Evolutionary conservation across 2,797 vertebrate species (phyloP), one percentile per base, ranked within the genome.

Genomic region (Tokudaia tokunoshimensis): DNA sequence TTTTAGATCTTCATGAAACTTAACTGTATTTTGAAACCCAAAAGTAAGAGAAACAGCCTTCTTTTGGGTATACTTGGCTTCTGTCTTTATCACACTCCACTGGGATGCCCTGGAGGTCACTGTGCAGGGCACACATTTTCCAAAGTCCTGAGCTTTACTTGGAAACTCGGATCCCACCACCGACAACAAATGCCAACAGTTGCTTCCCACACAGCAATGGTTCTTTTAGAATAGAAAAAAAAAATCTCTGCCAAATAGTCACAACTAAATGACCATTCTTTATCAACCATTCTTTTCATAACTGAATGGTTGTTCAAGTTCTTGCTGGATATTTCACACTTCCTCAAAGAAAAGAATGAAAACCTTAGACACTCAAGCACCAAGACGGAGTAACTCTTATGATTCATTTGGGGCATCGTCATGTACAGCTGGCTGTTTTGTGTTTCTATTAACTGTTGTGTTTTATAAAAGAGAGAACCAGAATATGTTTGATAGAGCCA

Each of bases 161-260:
- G 82, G 47, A 97, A 94, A 91, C 15, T 80, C 57, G 80, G 86
- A 92, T 94, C 85, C 84, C 52, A 20, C 78, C 59, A 87, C 29
- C 41, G 57, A 24, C 57, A 91, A 59, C 61, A 88, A 91, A 88
- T 72, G 34, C 34, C n/a, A 67, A 44, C 7, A 87, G 11, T 24
- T 72, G 4, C 79, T 95, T 83, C 57, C 61, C n/a, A 63, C 34
- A 2, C 79, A 84, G 20, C 72, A 15, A 80, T 83, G 37, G 70
- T 7, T 65, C 72, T 83, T 92, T 86, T 52, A 57, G 79, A 52
- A 37, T 41, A 82, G 57, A 70, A 8, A 79, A 41, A 41, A 47
- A 86, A 65, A 17, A 44, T 67, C 5, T 37, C 67, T 94, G 13
- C 14, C 34, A 79, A 74, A 82, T 37, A 94, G 81, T 31, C 81